Evolutionary conservation across 1,140 invertebrate genomes (phyloP).

Genomic region (Ruditapes philippinarum): DNA sequence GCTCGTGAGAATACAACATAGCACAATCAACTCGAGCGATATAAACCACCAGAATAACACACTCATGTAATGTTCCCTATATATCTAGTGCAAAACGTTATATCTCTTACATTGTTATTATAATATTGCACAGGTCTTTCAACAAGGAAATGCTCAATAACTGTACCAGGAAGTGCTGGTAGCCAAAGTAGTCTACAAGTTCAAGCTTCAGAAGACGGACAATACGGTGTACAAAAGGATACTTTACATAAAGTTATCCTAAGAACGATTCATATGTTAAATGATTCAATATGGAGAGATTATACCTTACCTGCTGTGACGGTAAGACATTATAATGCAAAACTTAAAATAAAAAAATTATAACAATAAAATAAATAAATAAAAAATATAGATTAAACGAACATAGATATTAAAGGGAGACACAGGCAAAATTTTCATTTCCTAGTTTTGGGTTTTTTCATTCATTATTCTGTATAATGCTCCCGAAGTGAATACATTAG

Average conservation of each 20-base stretch:
- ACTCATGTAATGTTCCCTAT: neutral
- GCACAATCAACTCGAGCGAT: neutral
- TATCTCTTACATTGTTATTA: neutral
- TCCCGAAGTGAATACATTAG: too few relatives aligned
- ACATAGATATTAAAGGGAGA: too few relatives aligned
- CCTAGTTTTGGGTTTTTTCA: too few relatives aligned
- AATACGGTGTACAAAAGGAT: neutral
- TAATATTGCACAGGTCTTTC: neutral
- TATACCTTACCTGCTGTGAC: neutral
- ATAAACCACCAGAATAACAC: too few relatives aligned
- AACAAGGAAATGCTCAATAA: neutral
- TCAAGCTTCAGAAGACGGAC: slow-evolving; percentile 3
- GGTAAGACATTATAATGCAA: too few relatives aligned
- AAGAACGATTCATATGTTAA: neutral
- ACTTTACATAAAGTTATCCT: neutral
- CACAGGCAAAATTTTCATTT: too few relatives aligned
- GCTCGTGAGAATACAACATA: neutral
- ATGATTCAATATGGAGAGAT: neutral
- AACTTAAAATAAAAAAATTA: too few relatives aligned
- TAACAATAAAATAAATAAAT: too few relatives aligned
- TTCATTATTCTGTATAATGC: too few relatives aligned
- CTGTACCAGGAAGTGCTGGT: neutral
- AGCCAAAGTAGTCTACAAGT: neutral
- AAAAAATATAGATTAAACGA: too few relatives aligned
- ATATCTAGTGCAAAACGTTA: neutral